Base-by-base conservation (phyloP, 2,113 vertebrate species). In the Athene noctua region DNA sequence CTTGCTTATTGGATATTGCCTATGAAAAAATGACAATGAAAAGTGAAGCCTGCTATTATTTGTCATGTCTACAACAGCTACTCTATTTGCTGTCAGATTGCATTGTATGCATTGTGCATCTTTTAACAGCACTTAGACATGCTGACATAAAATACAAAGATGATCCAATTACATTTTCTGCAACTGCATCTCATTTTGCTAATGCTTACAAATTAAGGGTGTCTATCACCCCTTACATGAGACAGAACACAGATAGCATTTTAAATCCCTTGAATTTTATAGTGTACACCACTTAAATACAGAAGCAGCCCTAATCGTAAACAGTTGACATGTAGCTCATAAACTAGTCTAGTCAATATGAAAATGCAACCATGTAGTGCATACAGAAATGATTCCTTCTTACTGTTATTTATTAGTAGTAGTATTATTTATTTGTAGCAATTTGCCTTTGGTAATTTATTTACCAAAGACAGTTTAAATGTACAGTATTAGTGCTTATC, bases 181-280 rank as follows among this genome's bases (percentile, higher is more conserved):
- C 95, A 93, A 96, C 96, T 90, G 94, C 91, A 96, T 97, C 95
- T 97, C 97, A 95, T 97, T 97, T 96, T 95, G 71, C 73, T 98
- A 97, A 98, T 96, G 97, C 85, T 95, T 95, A 97, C 97, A 97
- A 96, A 97, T 97, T 96, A 97, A 97, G 95, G 86, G 94, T 92
- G 88, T 94, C 97, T 96, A 92, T 97, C 97, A 92, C 62, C 66
- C 87, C 62, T 65, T 85, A 54, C 71, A 59, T 29, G 80, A 96
- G 94, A 77, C 66, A 29, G 26, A 95, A 92, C 58, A 57, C 67
- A 70, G 92, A 91, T 84, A 96, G 73, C 67, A 80, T 96, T 92
- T 92, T 90, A 95, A 91, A 85, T 84, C 74, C 91, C 32, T 51
- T 92, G 90, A 80, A 95, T 96, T 96, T 96, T 86, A 40, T 88